These are phyloP conservation scores for Paraplagusia blochii DNA, from an alignment of 2,113 vertebrate species.

Conservation along the genomic window DNA sequence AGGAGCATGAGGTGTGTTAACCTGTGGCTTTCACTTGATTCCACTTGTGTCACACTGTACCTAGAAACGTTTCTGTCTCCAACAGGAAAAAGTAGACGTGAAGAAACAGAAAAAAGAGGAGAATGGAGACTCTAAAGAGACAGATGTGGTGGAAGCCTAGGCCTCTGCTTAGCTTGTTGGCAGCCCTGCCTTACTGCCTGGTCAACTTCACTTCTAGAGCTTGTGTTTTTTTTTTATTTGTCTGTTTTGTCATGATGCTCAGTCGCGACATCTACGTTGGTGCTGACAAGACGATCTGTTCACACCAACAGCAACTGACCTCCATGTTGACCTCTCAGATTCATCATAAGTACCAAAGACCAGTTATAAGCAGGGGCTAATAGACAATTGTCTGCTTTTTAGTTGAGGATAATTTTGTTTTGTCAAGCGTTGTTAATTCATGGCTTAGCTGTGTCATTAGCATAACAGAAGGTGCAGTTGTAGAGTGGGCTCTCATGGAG, in stretches of 20 bases:
- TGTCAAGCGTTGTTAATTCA: conserved; percentile 76
- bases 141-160: conserved; percentile 77
- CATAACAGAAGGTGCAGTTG: conserved; percentile 72
- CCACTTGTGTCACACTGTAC: conserved; percentile 8
- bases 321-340: conserved; percentile 78
- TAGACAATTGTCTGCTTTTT: conserved; percentile 69
- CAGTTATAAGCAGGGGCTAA: conserved; percentile 83
- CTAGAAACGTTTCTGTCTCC: background rate
- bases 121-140: conserved; percentile 79
- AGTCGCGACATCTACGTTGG: conserved; percentile 74
- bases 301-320: conserved; percentile 73
- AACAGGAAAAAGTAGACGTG: conserved; percentile 76
- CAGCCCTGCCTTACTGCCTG: conserved; percentile 72
- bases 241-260: conserved; percentile 67
- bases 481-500: no score
- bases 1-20: conserved; percentile 69
- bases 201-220: conserved; percentile 78
- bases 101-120: conserved; percentile 85
- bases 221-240: conserved; percentile 79
- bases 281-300: conserved; percentile 75
- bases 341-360: conserved; percentile 84
- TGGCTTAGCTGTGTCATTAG: conserved; percentile 69
- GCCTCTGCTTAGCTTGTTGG: conserved; percentile 40
- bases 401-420: conserved; percentile 61
- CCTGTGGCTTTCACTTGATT: no score